These are phyloP conservation scores for Phalacrocorax pelagicus DNA, from an alignment of 2,113 vertebrate genomes.

Conservation along the genomic window DNA sequence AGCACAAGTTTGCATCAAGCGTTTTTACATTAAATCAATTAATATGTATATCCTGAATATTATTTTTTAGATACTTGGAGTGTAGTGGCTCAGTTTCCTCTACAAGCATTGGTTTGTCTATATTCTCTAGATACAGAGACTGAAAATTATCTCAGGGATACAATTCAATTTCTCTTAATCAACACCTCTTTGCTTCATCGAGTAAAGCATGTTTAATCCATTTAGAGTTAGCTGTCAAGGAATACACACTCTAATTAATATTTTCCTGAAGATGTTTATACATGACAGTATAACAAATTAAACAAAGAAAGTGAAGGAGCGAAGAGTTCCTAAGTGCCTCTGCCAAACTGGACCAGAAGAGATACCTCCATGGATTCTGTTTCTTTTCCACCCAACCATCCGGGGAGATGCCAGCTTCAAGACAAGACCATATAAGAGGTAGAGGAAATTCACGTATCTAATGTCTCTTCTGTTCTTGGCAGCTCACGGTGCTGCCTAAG, in stretches of 20 bases:
- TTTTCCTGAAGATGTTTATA: slow-evolving; percentile 49
- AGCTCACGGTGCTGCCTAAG: neutral
- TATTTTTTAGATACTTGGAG: slow-evolving; percentile 30
- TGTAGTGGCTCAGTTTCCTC: neutral
- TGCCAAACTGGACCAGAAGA: neutral
- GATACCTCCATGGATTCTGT: neutral
- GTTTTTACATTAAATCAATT: slow-evolving; percentile 60
- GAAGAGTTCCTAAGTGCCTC: neutral
- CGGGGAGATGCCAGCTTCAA: neutral
- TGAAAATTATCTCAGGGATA: slow-evolving; percentile 64
- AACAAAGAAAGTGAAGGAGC: neutral
- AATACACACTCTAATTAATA: slow-evolving; percentile 62
- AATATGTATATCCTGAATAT: slow-evolving; percentile 35
- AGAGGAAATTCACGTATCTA: neutral
- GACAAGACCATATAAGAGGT: neutral
- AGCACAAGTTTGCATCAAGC: slow-evolving; percentile 45
- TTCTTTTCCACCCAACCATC: neutral
- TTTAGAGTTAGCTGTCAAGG: slow-evolving; percentile 42
- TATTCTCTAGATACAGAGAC: slow-evolving; percentile 28
- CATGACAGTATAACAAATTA: slow-evolving; percentile 25
- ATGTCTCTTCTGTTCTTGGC: neutral
- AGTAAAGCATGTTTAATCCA: slow-evolving; percentile 45
- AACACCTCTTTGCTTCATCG: slow-evolving; percentile 53
- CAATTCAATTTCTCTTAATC: slow-evolving; percentile 67
- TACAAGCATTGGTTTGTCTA: neutral